Conservation (phyloP, 2,888 invertebrate genomes). For the Odontocerum albicorne region DNA sequence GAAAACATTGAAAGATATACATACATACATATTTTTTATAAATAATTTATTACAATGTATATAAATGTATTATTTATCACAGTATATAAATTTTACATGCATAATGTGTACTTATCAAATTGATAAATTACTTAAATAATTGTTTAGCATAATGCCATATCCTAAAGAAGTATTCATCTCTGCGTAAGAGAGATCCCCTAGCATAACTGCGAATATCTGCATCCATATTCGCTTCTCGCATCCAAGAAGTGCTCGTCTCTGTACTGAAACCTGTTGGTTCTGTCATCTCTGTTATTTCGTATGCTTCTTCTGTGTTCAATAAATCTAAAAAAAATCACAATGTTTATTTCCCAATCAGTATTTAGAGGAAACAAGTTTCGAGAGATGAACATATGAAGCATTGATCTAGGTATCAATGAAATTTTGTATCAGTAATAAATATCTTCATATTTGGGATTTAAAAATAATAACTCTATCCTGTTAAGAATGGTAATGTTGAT, state of each 20-base stretch:
- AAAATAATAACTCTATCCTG: too few species aligned
- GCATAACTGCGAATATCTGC: conserved; percentile 90
- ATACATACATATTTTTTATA: conserved; percentile 6
- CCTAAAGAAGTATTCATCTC: conserved; percentile 95
- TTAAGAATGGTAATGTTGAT: too few species aligned
- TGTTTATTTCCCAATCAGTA: not conserved
- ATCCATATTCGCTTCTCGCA: conserved; percentile 91
- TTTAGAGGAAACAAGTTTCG: not conserved
- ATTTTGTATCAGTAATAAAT: too few species aligned
- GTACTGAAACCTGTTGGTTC: conserved; percentile 87
- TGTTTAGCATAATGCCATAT: conserved; percentile 88
- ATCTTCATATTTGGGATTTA: too few species aligned
- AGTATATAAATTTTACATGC: conserved; percentile 23
- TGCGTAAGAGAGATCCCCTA: conserved; percentile 77
- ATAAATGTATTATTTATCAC: conserved; percentile 29
- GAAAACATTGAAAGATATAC: conserved; percentile 7
- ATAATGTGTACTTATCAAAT: conserved; percentile 5
- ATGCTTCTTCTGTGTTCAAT: conserved; percentile 50
- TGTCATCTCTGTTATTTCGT: conserved; percentile 65
- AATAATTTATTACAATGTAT: conserved; percentile 4
- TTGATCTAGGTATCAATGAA: too few species aligned
- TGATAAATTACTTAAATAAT: conserved; percentile 68
- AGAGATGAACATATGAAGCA: not conserved
- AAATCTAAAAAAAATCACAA: conserved; percentile 41
- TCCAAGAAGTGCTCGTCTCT: conserved; percentile 93